Conservation (phyloP, 2,113 vertebrate species). For the Aegotheles bennettii region DNA sequence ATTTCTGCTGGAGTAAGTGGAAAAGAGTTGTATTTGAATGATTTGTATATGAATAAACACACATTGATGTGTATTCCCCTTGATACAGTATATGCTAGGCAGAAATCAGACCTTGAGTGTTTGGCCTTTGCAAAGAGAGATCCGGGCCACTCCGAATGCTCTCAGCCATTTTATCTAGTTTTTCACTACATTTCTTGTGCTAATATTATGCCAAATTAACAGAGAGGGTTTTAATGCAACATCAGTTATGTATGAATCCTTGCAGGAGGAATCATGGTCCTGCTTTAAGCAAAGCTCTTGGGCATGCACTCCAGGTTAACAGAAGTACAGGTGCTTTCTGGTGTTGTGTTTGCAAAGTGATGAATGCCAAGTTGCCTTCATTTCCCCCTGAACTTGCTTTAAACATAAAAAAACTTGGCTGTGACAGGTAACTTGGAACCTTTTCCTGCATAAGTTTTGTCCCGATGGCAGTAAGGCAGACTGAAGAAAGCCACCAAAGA, state of each 20-base stretch:
- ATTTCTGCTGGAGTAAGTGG: background rate
- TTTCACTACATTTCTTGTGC: background rate
- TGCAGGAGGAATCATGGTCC: background rate
- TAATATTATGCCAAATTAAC: slow-evolving; percentile 11
- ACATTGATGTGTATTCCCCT: background rate
- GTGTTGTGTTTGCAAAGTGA: background rate
- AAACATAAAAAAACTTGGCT: background rate
- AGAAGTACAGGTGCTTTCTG: background rate
- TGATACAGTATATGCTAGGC: background rate
- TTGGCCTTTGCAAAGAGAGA: background rate
- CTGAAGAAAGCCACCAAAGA: background rate
- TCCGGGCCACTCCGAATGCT: background rate
- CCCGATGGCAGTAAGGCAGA: background rate
- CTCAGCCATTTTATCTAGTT: background rate
- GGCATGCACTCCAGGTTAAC: background rate
- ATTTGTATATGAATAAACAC: no score
- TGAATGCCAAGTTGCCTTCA: background rate
- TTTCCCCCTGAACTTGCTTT: background rate
- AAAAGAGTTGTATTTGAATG: no score
- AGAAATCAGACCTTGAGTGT: background rate
- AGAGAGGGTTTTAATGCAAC: background rate
- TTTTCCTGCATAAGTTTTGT: background rate
- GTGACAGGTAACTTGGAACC: background rate
- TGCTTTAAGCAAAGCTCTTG: background rate
- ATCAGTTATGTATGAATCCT: background rate